Percentiles rank a stretch among this genome's conserved stretches.
These are phyloP conservation scores for Chiroxiphia lanceolata DNA, from an alignment of 2,797 vertebrate genomes.

Conservation along the genomic window DNA sequence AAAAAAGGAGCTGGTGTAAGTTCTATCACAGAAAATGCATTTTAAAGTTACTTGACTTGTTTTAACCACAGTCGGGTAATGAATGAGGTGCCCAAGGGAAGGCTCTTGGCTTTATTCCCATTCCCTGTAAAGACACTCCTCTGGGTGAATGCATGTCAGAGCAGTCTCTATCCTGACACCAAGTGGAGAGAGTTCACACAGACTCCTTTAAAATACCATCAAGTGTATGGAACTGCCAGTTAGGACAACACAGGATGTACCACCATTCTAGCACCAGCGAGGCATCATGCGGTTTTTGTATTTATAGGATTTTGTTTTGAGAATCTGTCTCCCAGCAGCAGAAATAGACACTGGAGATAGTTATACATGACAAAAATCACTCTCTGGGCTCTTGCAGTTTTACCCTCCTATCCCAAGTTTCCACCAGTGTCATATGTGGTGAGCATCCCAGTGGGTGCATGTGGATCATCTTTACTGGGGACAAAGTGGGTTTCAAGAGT, in stretches of 20 bases:
- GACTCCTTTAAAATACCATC: background rate
- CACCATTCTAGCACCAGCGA: background rate
- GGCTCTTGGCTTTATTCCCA: background rate
- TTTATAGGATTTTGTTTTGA: background rate
- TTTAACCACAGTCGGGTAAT: background rate
- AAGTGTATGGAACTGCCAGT: too few relatives aligned
- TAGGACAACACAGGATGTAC: accelerated
- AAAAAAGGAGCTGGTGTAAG: background rate
- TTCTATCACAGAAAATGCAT: background rate
- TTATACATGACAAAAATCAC: background rate
- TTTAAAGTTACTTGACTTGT: background rate
- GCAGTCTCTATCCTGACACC: conserved; percentile 49
- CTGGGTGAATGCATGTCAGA: background rate
- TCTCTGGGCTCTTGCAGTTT: background rate
- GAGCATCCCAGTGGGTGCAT: background rate
- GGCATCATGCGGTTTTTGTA: background rate
- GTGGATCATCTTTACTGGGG: background rate
- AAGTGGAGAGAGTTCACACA: conserved; percentile 9
- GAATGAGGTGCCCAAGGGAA: background rate
- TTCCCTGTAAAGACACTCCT: background rate
- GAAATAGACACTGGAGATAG: background rate
- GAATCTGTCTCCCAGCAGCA: background rate
- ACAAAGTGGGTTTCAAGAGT: background rate
- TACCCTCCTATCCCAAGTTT: background rate
- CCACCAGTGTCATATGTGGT: background rate